A percentile compares a stretch with the other conserved stretches of the same genome.
Conservation (phyloP, 1,140 invertebrate genomes). For the Himalopsyche phryganea region DNA sequence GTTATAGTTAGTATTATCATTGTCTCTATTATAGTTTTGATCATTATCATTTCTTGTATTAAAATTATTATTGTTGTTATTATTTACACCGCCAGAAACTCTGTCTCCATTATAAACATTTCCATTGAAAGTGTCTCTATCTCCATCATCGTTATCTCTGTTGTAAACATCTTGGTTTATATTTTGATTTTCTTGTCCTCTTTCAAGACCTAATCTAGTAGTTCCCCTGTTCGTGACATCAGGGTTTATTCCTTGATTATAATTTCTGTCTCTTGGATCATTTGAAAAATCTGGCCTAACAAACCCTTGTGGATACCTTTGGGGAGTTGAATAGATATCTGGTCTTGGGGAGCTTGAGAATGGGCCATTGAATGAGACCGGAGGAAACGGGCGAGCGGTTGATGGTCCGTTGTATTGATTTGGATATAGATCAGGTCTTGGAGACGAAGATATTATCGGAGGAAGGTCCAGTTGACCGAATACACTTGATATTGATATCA, state of each 20-base stretch:
- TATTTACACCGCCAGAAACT: constrained; percentile 9
- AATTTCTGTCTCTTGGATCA: constrained; percentile 17
- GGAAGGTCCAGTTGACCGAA: constrained; percentile 51
- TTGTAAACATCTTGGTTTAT: constrained; percentile 37
- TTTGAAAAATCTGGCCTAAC: constrained; percentile 3
- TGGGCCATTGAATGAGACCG: constrained; percentile 41
- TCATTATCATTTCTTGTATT: constrained; percentile 12
- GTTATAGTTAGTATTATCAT: constrained; percentile 5
- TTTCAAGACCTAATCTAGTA: constrained; percentile 39
- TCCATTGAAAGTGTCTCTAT: not conserved
- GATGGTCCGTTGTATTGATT: constrained; percentile 32
- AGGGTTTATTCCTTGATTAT: constrained; percentile 41
- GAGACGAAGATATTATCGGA: constrained; percentile 40
- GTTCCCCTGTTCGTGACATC: constrained; percentile 50
- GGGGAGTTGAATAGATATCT: constrained; percentile 44
- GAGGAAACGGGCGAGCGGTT: constrained; percentile 39
- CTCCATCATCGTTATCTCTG: constrained; percentile 5
- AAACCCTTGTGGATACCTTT: constrained; percentile 31
- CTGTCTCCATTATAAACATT: constrained; percentile 15
- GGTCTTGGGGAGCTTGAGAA: constrained; percentile 39
- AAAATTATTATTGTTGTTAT: constrained; percentile 8
- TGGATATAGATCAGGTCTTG: constrained; percentile 39
- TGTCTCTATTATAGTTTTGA: constrained; percentile 7
- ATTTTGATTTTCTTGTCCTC: constrained; percentile 34
- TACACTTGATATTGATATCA: constrained; percentile 34